Conservation (phyloP, 2,113 vertebrate species). For the Vanacampus margaritifer region DNA sequence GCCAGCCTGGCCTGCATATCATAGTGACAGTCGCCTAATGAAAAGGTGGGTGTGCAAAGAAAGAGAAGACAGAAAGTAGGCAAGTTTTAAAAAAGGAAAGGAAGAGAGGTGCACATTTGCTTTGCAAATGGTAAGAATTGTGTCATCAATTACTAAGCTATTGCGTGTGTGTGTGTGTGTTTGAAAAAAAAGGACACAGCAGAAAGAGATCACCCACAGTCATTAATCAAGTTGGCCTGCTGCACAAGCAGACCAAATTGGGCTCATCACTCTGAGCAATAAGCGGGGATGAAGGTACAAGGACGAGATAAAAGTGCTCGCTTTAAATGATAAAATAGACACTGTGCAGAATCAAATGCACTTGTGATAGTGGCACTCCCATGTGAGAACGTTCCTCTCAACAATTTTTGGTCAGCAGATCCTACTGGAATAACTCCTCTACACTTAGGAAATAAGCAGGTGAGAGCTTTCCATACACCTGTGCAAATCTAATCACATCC, state of each 20-base stretch:
- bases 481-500: background rate
- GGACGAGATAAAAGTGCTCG: slow-evolving; percentile 27
- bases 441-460: background rate
- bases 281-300: slow-evolving; percentile 65
- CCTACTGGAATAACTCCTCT: background rate
- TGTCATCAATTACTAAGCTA: slow-evolving; percentile 86
- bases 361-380: background rate
- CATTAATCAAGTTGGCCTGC: slow-evolving; percentile 86
- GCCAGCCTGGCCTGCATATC: slow-evolving; percentile 80
- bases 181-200: slow-evolving; percentile 72
- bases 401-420: background rate
- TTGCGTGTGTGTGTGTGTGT: slow-evolving; percentile 25
- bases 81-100: slow-evolving; percentile 18
- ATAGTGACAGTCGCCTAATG: slow-evolving; percentile 89
- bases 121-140: slow-evolving; percentile 87
- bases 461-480: too few relatives aligned
- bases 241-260: slow-evolving; percentile 84
- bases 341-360: background rate
- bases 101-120: slow-evolving; percentile 77
- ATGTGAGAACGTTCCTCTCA: background rate
- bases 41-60: slow-evolving; percentile 55
- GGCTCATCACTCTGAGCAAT: slow-evolving; percentile 86
- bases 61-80: slow-evolving; percentile 13
- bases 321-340: background rate
- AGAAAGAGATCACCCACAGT: slow-evolving; percentile 77